phyloP scores from a whole-genome alignment of 2,797 vertebrate species.

The Eulemur rubriventer region DNA sequence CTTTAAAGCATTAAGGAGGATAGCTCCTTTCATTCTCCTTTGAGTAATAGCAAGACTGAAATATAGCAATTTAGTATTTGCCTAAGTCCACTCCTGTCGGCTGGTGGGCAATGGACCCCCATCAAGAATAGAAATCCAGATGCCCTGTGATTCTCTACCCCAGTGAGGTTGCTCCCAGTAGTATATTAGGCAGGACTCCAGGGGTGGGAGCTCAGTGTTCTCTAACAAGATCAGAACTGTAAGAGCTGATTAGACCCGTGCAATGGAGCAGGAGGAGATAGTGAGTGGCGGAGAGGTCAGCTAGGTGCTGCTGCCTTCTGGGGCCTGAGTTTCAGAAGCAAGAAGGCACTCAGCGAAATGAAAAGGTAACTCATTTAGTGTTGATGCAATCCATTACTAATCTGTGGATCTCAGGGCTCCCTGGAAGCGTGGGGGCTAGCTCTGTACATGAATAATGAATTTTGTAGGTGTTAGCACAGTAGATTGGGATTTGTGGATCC shows the following conservation, averaged over 20 bases:
- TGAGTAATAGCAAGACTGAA: background rate
- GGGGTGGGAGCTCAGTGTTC: slow-evolving; percentile 49
- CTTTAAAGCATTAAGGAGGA: slow-evolving; percentile 47
- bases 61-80: background rate
- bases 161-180: background rate
- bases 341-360: slow-evolving; percentile 75
- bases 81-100: background rate
- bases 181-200: slow-evolving; percentile 35
- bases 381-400: slow-evolving; percentile 71
- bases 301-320: background rate
- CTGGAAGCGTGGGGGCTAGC: slow-evolving; percentile 43
- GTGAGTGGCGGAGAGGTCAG: slow-evolving; percentile 58
- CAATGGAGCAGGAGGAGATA: slow-evolving; percentile 38
- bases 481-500: slow-evolving; percentile 23
- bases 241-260: slow-evolving; percentile 48
- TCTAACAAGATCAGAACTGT: slow-evolving; percentile 58
- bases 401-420: slow-evolving; percentile 38
- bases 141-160: background rate
- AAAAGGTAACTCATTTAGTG: slow-evolving; percentile 75
- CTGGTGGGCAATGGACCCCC: background rate
- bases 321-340: background rate
- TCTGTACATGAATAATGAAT: slow-evolving; percentile 15
- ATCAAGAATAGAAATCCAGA: background rate
- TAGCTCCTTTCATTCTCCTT: background rate
- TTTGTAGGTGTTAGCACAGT: slow-evolving; percentile 28